Evolutionary conservation across 2,113 vertebrate genomes (phyloP), one percentile per base, ranked within the genome.

Genomic region (Neolamprologus hecqui): DNA sequence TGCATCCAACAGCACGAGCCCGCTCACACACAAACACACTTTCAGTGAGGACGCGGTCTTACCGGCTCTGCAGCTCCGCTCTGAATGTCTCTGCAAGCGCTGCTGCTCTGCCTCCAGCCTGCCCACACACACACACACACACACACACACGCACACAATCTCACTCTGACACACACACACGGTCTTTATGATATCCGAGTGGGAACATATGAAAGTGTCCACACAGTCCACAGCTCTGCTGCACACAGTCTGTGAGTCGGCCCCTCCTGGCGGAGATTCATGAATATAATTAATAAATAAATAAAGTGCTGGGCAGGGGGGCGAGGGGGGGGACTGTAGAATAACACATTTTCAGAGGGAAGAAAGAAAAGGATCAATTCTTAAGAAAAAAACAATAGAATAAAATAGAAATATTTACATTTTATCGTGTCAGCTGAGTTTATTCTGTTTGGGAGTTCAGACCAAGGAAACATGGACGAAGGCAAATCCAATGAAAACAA

Each of bases 311-410:
- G 23, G 55, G 13, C 1, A 31, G 14, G 2, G 23, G 7, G 23
- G 4, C 0, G 3, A 0, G 6, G 40, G 40, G 3, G n/a, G 5
- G 1, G 3, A 23, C 23, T 23, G 3, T 23, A 65, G 2, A 37
- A 60, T 60, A 31, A 31, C 8, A 33, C 28, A 60, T 63, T 33
- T 33, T 63, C 9, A 63, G 58, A 33, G 15, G 6, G 3, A 37
- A 65, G 33, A 65, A 13, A 23, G 3, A 23, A 23, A 23, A 23
- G 3, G 21, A 21, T 21, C 21, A 21, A 21, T 21, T 21, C 21
- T 21, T 21, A 21, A 21, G 21, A 65, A 63, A 63, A 33, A 4
- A 26, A 5, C 8, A 60, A 60, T 3, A 60, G 5, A 31, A 60
- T 31, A 60, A 60, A 60, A 6, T 19, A 63, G 15, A 63, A 63